Conservation (phyloP, 2,888 invertebrate species). For the Trypoxylon attenuatum region DNA sequence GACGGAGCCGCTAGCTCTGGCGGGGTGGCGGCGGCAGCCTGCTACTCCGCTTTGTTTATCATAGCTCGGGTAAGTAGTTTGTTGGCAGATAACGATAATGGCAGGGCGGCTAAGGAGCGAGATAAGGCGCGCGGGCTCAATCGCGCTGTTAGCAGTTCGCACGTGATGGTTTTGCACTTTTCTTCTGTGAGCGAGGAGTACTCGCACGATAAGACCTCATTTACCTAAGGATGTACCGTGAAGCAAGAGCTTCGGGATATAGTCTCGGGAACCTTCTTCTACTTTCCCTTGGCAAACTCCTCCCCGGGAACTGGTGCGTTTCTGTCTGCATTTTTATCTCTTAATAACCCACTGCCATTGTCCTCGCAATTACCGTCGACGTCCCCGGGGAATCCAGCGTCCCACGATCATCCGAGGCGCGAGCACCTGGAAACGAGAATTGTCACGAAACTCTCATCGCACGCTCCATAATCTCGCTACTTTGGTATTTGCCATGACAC, state of each 20-base stretch:
- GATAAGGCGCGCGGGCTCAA: constrained; percentile 8
- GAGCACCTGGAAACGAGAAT: background rate
- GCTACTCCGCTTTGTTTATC: background rate
- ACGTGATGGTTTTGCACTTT: constrained; percentile 21
- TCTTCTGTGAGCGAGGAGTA: background rate
- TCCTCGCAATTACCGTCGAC: background rate
- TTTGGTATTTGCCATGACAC: background rate
- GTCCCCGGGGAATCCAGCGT: background rate
- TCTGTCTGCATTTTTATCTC: constrained; percentile 37
- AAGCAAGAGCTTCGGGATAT: constrained; percentile 8
- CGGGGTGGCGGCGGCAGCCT: no score
- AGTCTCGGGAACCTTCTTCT: constrained; percentile 6
- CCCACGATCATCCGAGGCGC: background rate
- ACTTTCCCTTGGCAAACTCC: constrained; percentile 10
- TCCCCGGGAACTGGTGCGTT: background rate
- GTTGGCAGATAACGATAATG: background rate
- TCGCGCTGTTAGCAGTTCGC: constrained; percentile 11
- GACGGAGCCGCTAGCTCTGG: background rate
- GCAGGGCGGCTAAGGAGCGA: background rate
- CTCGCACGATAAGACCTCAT: constrained; percentile 40
- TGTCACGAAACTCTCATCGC: background rate
- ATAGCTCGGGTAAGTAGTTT: background rate
- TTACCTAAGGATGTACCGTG: constrained; percentile 29
- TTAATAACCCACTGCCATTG: constrained; percentile 18
- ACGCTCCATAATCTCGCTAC: background rate